Percentiles rank a stretch among this genome's conserved stretches.
phyloP scores from a whole-genome alignment of 92 coral and sea anemone genomes.

The Scolanthus callimorphus region DNA sequence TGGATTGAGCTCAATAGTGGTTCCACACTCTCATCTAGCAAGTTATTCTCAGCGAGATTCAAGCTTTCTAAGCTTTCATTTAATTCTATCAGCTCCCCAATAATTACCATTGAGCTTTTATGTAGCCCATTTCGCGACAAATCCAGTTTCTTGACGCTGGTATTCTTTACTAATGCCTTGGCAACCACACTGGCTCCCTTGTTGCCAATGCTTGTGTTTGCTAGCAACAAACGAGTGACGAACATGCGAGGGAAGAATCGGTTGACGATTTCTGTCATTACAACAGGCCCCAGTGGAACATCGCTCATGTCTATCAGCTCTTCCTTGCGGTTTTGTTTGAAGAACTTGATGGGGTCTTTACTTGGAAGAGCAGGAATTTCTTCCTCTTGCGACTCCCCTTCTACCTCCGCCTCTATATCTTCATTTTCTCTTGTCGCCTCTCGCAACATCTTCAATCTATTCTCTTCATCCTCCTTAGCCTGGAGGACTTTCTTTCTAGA shows the following conservation, averaged over 20 bases:
- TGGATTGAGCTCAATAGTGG: slow-evolving; percentile 33
- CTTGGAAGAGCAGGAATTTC: background rate
- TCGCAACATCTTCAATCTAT: background rate
- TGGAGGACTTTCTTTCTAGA: slow-evolving; percentile 20
- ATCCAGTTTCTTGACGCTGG: slow-evolving; percentile 56
- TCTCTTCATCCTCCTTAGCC: slow-evolving; percentile 13
- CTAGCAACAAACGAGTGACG: slow-evolving; percentile 42
- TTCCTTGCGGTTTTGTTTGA: slow-evolving; percentile 33
- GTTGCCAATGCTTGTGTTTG: slow-evolving; percentile 63
- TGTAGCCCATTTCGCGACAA: slow-evolving; percentile 68
- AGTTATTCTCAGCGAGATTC: slow-evolving; percentile 56
- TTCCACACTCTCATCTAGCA: slow-evolving; percentile 56
- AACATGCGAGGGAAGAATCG: slow-evolving; percentile 39
- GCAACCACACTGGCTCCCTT: slow-evolving; percentile 78
- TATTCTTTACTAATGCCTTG: slow-evolving; percentile 40
- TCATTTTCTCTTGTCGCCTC: too few relatives aligned
- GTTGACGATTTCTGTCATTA: slow-evolving; percentile 29
- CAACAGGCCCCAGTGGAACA: slow-evolving; percentile 40
- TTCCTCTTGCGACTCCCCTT: background rate
- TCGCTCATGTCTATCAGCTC: slow-evolving; percentile 28
- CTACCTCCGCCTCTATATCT: background rate
- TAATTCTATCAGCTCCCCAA: slow-evolving; percentile 53
- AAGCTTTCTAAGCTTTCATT: slow-evolving; percentile 48
- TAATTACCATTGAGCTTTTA: slow-evolving; percentile 22
- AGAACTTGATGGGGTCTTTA: slow-evolving; percentile 37